A percentile compares a stretch with the other conserved stretches of the same genome.
Evolutionary conservation across 1,140 invertebrate genomes (phyloP).

Genomic region (Drosophila pseudoobscura): DNA sequence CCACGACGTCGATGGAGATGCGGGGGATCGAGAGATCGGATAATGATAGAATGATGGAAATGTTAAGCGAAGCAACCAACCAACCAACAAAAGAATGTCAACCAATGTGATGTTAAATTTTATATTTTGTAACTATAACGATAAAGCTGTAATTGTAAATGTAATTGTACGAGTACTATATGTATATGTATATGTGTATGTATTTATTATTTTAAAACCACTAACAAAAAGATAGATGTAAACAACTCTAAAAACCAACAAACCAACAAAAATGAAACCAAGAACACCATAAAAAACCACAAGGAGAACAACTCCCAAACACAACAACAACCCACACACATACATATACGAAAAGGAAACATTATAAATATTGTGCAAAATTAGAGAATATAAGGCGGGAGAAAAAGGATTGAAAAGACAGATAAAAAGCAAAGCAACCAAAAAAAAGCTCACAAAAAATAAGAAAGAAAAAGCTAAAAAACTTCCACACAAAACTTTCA

Average conservation of each 20-base stretch:
- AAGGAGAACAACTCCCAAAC: neutral
- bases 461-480: constrained; percentile 9
- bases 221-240: constrained; percentile 60
- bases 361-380: constrained; percentile 71
- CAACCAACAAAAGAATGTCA: constrained; percentile 82
- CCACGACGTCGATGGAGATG: constrained; percentile 7
- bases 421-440: constrained; percentile 66
- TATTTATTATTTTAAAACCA: constrained; percentile 79
- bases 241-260: constrained; percentile 40
- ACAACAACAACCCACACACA: constrained; percentile 40
- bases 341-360: constrained; percentile 31
- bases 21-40: neutral
- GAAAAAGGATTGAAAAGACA: too few relatives aligned
- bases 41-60: constrained; percentile 29
- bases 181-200: constrained; percentile 57
- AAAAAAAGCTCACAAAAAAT: constrained; percentile 18
- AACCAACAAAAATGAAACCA: constrained; percentile 16
- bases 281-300: constrained; percentile 16
- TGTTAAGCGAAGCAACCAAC: constrained; percentile 78
- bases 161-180: constrained; percentile 34
- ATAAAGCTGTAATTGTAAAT: constrained; percentile 79
- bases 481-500: neutral
- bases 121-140: constrained; percentile 78
- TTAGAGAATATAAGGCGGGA: constrained; percentile 24
- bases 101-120: constrained; percentile 82